A percentile compares a stretch with the other conserved stretches of the same genome.
phyloP scores from a whole-genome alignment of 2,888 invertebrate genomes.

The Nipponacmea schrenckii region DNA sequence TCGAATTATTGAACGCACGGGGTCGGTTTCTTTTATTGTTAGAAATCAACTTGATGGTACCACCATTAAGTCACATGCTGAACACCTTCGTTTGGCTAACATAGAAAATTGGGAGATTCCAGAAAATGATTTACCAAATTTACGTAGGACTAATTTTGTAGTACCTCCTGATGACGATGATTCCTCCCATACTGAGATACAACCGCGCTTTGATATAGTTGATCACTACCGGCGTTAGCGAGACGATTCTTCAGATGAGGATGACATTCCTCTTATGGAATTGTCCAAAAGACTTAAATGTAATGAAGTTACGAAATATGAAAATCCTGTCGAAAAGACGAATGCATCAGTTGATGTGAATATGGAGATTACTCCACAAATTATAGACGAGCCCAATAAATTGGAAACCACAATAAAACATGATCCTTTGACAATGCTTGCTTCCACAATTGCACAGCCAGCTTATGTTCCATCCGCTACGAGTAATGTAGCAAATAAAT shows the following conservation, averaged over 20 bases:
- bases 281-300: not conserved
- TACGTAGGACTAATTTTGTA: too few species aligned
- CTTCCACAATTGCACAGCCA: too few species aligned
- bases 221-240: not conserved
- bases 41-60: conserved; percentile 9
- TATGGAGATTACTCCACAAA: not conserved
- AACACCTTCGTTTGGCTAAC: too few species aligned
- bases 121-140: too few species aligned
- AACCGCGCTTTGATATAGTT: not conserved
- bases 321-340: not conserved
- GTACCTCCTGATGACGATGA: conserved; percentile 8
- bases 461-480: too few species aligned
- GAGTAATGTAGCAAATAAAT: too few species aligned
- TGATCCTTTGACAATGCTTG: too few species aligned
- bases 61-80: too few species aligned
- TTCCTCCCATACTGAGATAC: too few species aligned
- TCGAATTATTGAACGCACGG: conserved; percentile 20
- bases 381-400: too few species aligned
- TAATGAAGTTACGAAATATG: not conserved
- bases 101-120: too few species aligned
- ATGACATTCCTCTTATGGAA: conserved; percentile 13
- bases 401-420: too few species aligned
- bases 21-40: conserved; percentile 16
- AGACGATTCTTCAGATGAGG: conserved; percentile 13
- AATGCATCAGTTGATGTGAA: not conserved